Percentiles rank a stretch among this genome's conserved stretches.
Conservation (phyloP, 2,797 vertebrate species). For the Babyrousa celebensis region DNA sequence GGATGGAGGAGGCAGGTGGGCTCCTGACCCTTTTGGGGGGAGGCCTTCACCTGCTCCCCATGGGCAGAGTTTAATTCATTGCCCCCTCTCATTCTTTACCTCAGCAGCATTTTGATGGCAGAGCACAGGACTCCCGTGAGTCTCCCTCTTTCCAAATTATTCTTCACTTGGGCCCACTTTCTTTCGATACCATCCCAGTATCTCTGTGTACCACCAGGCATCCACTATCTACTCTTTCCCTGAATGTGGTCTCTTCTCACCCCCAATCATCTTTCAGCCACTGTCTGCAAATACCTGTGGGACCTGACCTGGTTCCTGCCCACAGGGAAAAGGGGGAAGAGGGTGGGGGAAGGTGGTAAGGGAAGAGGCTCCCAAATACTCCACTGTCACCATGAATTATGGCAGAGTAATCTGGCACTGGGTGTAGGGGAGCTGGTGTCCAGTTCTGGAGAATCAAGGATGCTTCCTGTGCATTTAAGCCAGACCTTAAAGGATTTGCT, state of each 20-base stretch:
- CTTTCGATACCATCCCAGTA: neutral
- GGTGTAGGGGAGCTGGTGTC: neutral
- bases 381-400: neutral
- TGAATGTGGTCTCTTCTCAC: neutral
- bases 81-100: neutral
- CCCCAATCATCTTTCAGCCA: neutral
- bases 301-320: neutral
- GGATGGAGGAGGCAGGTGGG: neutral
- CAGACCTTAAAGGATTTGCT: neutral
- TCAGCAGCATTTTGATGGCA: conserved; percentile 86
- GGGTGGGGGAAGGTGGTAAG: neutral
- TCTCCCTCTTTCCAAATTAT: neutral
- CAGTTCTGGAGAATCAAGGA: neutral
- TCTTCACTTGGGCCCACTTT: neutral
- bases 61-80: neutral
- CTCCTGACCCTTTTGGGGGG: neutral
- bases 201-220: neutral
- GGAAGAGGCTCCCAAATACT: neutral
- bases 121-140: conserved; percentile 87
- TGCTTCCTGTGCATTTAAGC: conserved; percentile 1
- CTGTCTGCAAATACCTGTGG: neutral
- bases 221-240: neutral
- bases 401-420: neutral
- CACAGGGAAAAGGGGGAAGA: rapidly evolving
- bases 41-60: neutral